phyloP scores from a whole-genome alignment of 2,797 vertebrate species.

The Remorina albescens region DNA sequence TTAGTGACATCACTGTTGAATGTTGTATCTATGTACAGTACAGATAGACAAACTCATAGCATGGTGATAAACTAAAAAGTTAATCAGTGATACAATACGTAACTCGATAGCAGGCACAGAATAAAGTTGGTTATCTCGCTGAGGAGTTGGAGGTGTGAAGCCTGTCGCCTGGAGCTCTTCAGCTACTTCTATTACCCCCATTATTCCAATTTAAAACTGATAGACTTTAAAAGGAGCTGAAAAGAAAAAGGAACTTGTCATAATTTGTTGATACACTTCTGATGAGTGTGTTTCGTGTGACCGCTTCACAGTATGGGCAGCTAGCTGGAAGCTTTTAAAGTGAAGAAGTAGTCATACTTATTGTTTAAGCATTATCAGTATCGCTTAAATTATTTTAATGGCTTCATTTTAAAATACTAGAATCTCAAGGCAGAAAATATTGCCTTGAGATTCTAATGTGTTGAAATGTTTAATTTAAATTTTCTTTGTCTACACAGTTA shows the following conservation, averaged over 20 bases:
- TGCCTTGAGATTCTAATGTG: not conserved
- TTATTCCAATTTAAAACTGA: not conserved
- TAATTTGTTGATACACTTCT: not conserved
- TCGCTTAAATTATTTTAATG: not conserved
- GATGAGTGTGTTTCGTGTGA: not conserved
- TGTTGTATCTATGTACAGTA: not conserved
- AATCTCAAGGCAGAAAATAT: not conserved
- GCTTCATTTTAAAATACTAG: too few species aligned
- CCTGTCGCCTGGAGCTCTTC: not conserved
- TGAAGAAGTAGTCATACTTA: not conserved
- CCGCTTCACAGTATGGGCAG: not conserved
- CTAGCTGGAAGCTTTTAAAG: not conserved
- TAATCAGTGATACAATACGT: constrained; percentile 2
- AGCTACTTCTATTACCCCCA: not conserved
- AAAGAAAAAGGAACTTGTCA: not conserved
- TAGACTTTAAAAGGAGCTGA: not conserved
- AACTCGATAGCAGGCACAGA: not conserved
- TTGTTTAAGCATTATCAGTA: not conserved
- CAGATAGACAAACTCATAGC: constrained; percentile 6
- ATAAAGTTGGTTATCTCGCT: not conserved
- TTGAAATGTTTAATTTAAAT: too few species aligned
- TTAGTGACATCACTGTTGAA: not conserved
- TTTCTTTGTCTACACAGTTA: not conserved
- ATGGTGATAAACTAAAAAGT: constrained; percentile 20
- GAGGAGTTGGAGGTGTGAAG: not conserved